A percentile compares a stretch with the other conserved stretches of the same genome.
phyloP scores from a whole-genome alignment of 2,797 vertebrate species.

The Aplochiton taeniatus region DNA sequence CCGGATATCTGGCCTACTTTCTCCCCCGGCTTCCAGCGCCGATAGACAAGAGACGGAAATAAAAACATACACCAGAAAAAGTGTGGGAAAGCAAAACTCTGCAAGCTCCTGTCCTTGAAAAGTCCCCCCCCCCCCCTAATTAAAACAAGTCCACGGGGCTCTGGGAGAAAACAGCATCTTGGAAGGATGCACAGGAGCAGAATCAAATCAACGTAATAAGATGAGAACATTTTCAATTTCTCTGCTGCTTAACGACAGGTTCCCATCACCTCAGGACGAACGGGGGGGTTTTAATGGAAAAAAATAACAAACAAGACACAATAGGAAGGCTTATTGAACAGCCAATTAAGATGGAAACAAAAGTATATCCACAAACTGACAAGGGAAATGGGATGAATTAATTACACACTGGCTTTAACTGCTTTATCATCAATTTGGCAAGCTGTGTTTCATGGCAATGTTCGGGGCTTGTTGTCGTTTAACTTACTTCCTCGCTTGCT shows the following conservation, averaged over 20 bases:
- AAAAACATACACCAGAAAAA: background rate
- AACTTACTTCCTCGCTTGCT: too few species aligned
- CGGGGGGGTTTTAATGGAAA: slow-evolving; percentile 59
- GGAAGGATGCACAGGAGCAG: slow-evolving; percentile 16
- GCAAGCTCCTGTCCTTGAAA: slow-evolving; percentile 51
- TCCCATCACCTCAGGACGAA: slow-evolving; percentile 59
- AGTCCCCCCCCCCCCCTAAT: slow-evolving; percentile 42
- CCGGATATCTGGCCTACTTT: slow-evolving; percentile 30
- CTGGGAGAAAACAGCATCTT: slow-evolving; percentile 41
- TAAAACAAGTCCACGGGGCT: slow-evolving; percentile 49
- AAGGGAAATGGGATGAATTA: background rate
- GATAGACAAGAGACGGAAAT: slow-evolving; percentile 11
- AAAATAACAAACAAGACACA: slow-evolving; percentile 40
- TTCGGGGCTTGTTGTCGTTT: background rate
- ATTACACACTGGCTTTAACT: background rate
- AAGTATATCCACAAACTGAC: background rate
- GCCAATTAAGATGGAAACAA: slow-evolving; percentile 40
- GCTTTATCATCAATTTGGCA: background rate
- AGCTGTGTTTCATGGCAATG: background rate
- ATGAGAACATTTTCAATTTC: slow-evolving; percentile 56
- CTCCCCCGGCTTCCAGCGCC: slow-evolving; percentile 12
- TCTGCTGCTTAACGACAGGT: slow-evolving; percentile 61
- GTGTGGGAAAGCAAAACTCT: slow-evolving; percentile 45
- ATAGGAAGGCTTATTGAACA: slow-evolving; percentile 57
- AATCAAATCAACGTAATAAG: slow-evolving; percentile 50